These are phyloP conservation scores for Paracentrotus lividus DNA, from an alignment of 53 echinoderm and acorn worm genomes.

Conservation along the genomic window DNA sequence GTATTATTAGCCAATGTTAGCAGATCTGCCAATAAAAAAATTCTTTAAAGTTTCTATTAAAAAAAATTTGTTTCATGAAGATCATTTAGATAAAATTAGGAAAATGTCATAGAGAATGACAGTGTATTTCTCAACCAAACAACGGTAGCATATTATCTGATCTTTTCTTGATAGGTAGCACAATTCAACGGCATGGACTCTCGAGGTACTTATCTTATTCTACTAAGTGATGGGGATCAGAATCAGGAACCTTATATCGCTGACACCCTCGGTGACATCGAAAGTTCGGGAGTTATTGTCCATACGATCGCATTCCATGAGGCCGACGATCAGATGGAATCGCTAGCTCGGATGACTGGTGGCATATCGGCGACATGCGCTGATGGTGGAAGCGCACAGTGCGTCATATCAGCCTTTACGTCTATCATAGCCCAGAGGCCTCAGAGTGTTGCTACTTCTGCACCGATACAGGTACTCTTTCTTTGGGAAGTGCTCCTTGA, in stretches of 20 bases:
- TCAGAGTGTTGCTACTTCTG: not conserved
- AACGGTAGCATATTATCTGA: too few relatives aligned
- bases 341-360: slow-evolving; percentile 11
- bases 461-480: slow-evolving; percentile 37
- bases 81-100: too few relatives aligned
- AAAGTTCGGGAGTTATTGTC: not conserved
- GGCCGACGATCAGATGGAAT: slow-evolving; percentile 30
- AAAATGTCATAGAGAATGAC: too few relatives aligned
- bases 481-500: too few relatives aligned
- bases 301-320: not conserved
- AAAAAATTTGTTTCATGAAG: too few relatives aligned
- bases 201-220: slow-evolving; percentile 4
- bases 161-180: not conserved
- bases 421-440: not conserved
- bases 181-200: slow-evolving; percentile 3
- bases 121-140: too few relatives aligned
- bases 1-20: too few relatives aligned
- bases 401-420: slow-evolving; percentile 1
- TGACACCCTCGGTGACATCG: not conserved
- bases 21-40: too few relatives aligned
- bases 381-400: slow-evolving; percentile 9
- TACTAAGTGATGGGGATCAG: slow-evolving; percentile 5
- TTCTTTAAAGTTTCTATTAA: too few relatives aligned
- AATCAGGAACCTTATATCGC: not conserved
- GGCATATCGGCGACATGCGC: not conserved